Base-by-base conservation (phyloP, 2,113 vertebrate species). In the Pedionomus torquatus region DNA sequence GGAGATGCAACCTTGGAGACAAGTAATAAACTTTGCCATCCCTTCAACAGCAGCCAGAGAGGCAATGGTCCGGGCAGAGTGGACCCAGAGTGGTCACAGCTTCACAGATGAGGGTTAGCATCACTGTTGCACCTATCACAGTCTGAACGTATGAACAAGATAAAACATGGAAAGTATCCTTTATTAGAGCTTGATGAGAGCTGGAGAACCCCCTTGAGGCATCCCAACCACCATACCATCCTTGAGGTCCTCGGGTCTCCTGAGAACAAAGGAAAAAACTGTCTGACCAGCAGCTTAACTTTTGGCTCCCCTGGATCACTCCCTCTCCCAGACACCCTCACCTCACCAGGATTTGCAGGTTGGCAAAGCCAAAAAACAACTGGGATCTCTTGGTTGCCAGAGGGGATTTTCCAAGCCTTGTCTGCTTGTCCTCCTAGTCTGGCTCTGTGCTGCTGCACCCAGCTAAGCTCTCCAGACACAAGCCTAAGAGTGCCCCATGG, bases 81-180 rank as follows among this genome's bases (percentile, higher is more conserved):
- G 1, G 61, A 19, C 18, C 17, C 2, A 1, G 37, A 46, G 37
- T 0, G 1, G 24, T 21, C 13, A 0, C 57, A 44, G 76, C 43
- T 46, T 13, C 48, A 43, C 64, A 51, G n/a, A 43, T 11, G 28
- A 41, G 31, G 1, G 0, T 24, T 6, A 39, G 21, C 69, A 60
- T 51, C 51, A 2, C 35, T 33, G 39, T 41, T 49, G 26, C 26
- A 17, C 30, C 35, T 33, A 19, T 4, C 52, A 9, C 0, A 0
- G 26, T 17, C 65, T 64, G 55, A 57, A 79, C 37, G 15, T 5
- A 24, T 0, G 2, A 52, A 28, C 37, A 25, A 51, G 37, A 15
- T n/a, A 19, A 57, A 68, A 25, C 10, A 6, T 0, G 7, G 25
- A 41, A 31, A 63, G 23, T 10, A 8, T 35, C 61, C 78, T 54